A percentile compares a stretch with the other conserved stretches of the same genome.
Conservation (phyloP, 2,797 vertebrate species). For the Sphenodon punctatus region DNA sequence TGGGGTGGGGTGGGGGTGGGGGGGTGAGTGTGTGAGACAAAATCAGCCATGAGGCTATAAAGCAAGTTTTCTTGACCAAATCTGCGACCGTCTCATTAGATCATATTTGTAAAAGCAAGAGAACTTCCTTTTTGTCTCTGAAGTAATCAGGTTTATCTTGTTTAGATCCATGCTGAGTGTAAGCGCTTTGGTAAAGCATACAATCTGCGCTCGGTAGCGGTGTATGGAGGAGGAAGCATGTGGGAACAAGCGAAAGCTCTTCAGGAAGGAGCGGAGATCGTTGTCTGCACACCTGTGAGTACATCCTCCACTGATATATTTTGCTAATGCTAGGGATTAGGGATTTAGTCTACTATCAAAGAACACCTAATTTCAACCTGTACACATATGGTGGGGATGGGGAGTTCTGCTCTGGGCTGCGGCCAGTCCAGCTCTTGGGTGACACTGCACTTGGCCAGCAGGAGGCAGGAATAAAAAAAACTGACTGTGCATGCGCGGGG, state of each 20-base stretch:
- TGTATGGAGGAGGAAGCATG: conserved; percentile 99
- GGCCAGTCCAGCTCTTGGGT: too few relatives aligned
- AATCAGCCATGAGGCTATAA: too few relatives aligned
- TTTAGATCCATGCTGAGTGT: conserved; percentile 94
- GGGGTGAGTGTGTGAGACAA: too few relatives aligned
- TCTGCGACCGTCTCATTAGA: too few relatives aligned
- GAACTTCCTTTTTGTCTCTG: neutral
- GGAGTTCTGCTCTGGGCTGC: too few relatives aligned
- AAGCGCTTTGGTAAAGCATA: conserved; percentile 98
- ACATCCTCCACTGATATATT: neutral
- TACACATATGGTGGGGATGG: neutral
- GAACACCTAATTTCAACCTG: neutral
- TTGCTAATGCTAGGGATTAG: too few relatives aligned
- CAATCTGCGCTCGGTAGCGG: conserved; percentile 94
- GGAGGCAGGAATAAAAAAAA: too few relatives aligned
- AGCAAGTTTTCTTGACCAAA: too few relatives aligned
- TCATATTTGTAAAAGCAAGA: too few relatives aligned
- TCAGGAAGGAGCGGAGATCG: conserved; percentile 97
- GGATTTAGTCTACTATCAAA: neutral
- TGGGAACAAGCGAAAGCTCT: conserved; percentile 99
- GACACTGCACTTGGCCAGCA: too few relatives aligned
- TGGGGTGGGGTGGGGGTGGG: too few relatives aligned
- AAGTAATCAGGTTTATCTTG: neutral
- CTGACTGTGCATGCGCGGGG: too few relatives aligned
- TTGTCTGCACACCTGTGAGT: conserved; percentile 97